These are phyloP conservation scores for Trinectes maculatus DNA, from an alignment of 2,113 vertebrate species.

Conservation along the genomic window DNA sequence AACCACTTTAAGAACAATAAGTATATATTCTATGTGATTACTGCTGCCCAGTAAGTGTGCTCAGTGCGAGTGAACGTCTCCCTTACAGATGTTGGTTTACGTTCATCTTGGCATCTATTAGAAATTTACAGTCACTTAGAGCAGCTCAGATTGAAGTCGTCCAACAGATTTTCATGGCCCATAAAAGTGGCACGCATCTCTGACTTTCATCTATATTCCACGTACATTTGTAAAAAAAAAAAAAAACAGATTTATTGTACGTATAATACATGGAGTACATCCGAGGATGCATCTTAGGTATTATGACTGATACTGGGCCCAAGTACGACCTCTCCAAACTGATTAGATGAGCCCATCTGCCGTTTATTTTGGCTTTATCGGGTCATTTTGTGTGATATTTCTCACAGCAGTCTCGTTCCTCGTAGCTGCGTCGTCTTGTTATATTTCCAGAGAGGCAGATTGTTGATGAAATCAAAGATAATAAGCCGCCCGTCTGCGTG, in stretches of 20 bases:
- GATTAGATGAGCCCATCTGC: slow-evolving; percentile 27
- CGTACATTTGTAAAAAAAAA: too few species aligned
- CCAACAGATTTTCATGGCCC: slow-evolving; percentile 50
- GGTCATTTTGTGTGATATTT: slow-evolving; percentile 23
- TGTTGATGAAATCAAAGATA: slow-evolving; percentile 58
- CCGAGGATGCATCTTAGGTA: not conserved
- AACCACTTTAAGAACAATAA: slow-evolving; percentile 16
- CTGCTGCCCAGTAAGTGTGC: slow-evolving; percentile 22
- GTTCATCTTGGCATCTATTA: slow-evolving; percentile 21
- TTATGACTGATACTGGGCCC: not conserved
- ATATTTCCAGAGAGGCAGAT: slow-evolving; percentile 42
- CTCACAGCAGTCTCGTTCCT: slow-evolving; percentile 29
- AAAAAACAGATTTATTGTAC: too few species aligned
- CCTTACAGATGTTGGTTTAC: slow-evolving; percentile 27
- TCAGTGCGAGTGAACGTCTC: slow-evolving; percentile 16
- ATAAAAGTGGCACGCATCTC: slow-evolving; percentile 33
- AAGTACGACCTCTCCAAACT: slow-evolving; percentile 16
- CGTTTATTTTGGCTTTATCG: slow-evolving; percentile 25
- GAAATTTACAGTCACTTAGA: slow-evolving; percentile 27
- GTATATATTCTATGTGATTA: slow-evolving; percentile 15
- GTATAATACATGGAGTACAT: not conserved
- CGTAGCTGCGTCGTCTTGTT: slow-evolving; percentile 2
- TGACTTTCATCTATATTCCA: slow-evolving; percentile 42
- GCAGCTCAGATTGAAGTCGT: slow-evolving; percentile 39
- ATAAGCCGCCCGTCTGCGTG: slow-evolving; percentile 27